A percentile compares a stretch with the other conserved stretches of the same genome.
Conservation (phyloP, 1,140 invertebrate species). For the Cheumatopsyche charites region DNA sequence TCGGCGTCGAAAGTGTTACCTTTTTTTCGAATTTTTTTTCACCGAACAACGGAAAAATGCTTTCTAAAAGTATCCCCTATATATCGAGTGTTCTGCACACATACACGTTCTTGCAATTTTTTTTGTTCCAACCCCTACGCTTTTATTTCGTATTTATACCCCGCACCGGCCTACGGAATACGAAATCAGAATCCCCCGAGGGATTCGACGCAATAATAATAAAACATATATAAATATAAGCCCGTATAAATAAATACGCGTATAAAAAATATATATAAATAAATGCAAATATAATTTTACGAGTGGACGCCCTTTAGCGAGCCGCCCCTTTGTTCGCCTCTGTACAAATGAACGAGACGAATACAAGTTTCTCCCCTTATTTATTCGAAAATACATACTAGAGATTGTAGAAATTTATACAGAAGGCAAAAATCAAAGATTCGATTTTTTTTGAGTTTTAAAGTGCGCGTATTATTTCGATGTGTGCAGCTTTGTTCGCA, state of each 20-base stretch:
- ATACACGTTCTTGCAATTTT: conserved; percentile 10
- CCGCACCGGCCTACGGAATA: conserved; percentile 21
- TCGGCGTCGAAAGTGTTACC: too few species aligned
- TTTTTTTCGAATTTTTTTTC: too few species aligned
- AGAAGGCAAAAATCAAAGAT: too few species aligned
- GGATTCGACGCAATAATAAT: conserved; percentile 24
- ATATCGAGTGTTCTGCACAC: not conserved
- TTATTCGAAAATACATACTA: not conserved
- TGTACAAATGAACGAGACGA: conserved; percentile 30
- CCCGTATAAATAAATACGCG: conserved; percentile 1
- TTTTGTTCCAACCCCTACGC: conserved; percentile 18
- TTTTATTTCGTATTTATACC: conserved; percentile 29
- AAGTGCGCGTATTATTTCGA: too few species aligned
- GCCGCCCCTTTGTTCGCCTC: conserved; percentile 31
- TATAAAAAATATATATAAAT: conserved; percentile 33
- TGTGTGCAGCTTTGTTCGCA: not conserved
- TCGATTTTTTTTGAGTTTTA: too few species aligned
- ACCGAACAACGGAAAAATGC: too few species aligned
- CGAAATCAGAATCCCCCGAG: conserved; percentile 30
- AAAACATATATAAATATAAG: conserved; percentile 12
- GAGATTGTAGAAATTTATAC: not conserved
- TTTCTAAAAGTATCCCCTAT: too few species aligned
- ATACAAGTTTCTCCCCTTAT: not conserved
- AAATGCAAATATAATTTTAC: conserved; percentile 41
- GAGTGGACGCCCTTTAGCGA: conserved; percentile 27